Percentiles rank a stretch among this genome's conserved stretches.
Evolutionary conservation across 2,888 invertebrate species (phyloP).

Genomic region (Drosophila algonquin): DNA sequence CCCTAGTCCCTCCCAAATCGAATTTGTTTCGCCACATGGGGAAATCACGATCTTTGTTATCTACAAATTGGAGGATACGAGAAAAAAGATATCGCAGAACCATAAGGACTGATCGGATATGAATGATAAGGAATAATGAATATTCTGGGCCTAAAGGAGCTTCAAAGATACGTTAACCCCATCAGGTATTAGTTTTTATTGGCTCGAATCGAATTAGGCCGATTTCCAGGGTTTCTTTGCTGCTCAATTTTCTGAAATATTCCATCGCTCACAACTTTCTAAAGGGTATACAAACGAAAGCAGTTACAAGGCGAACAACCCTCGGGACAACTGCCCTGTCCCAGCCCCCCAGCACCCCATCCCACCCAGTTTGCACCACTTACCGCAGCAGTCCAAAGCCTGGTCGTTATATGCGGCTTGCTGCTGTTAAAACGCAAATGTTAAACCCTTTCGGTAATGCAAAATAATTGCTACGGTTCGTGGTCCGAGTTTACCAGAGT

Average conservation of each 20-base stretch:
- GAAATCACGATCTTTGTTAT: not conserved
- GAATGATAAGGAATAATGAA: no score
- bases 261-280: not conserved
- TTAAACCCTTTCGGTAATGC: conserved; percentile 81
- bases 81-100: not conserved
- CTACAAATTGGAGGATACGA: no score
- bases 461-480: conserved; percentile 77
- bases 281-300: conserved; percentile 57
- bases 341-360: no score
- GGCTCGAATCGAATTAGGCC: not conserved
- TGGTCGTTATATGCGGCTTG: conserved; percentile 73
- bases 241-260: not conserved
- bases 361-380: conserved; percentile 18
- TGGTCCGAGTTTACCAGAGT: conserved; percentile 54
- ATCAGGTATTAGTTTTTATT: no score
- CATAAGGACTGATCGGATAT: not conserved
- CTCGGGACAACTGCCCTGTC: conserved; percentile 54
- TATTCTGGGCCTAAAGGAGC: not conserved
- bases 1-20: no score
- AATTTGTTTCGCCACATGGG: no score
- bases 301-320: conserved; percentile 75
- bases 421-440: conserved; percentile 78
- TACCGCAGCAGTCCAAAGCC: not conserved
- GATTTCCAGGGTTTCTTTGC: not conserved
- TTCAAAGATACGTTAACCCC: not conserved